A percentile compares a stretch with the other conserved stretches of the same genome.
These are phyloP conservation scores for Ophion ventricosus DNA, from an alignment of 2,888 invertebrate species.

Conservation along the genomic window DNA sequence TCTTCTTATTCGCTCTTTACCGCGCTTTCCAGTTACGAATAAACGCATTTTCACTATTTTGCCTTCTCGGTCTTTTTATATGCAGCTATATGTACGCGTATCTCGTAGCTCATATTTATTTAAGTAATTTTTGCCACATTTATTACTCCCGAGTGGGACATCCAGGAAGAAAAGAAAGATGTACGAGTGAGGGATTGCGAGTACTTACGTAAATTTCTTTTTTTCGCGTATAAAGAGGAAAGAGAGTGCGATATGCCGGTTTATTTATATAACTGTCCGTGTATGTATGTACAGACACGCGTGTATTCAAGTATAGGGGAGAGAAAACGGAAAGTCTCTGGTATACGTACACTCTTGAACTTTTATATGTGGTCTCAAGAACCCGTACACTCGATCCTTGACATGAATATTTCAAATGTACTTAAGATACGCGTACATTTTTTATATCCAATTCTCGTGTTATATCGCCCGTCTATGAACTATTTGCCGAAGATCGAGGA, in stretches of 20 bases:
- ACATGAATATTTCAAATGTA: conserved; percentile 77
- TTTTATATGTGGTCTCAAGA: conserved; percentile 19
- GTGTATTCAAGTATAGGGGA: conserved; percentile 5
- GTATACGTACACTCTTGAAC: neutral
- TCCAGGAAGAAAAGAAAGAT: conserved; percentile 54
- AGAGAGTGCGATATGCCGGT: conserved; percentile 28
- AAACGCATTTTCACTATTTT: conserved; percentile 3
- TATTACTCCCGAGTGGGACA: conserved; percentile 48
- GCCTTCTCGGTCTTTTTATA: conserved; percentile 17
- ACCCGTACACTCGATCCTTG: conserved; percentile 68
- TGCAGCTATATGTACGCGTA: conserved; percentile 2
- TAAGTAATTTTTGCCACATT: conserved; percentile 56
- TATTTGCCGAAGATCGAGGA: conserved; percentile 46
- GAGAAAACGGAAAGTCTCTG: conserved; percentile 29
- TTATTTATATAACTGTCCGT: conserved; percentile 23
- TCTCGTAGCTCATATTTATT: conserved; percentile 56
- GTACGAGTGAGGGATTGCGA: conserved; percentile 51
- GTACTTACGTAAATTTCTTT: conserved; percentile 55
- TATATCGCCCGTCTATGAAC: conserved; percentile 68
- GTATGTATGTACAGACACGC: neutral
- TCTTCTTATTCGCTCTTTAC: neutral
- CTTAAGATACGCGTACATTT: conserved; percentile 77
- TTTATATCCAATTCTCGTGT: conserved; percentile 79
- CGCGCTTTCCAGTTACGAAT: conserved; percentile 24
- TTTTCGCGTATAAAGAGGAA: conserved; percentile 40